Evolutionary conservation across 2,113 vertebrate genomes (phyloP).

Genomic region (Chionodraco myersi): DNA sequence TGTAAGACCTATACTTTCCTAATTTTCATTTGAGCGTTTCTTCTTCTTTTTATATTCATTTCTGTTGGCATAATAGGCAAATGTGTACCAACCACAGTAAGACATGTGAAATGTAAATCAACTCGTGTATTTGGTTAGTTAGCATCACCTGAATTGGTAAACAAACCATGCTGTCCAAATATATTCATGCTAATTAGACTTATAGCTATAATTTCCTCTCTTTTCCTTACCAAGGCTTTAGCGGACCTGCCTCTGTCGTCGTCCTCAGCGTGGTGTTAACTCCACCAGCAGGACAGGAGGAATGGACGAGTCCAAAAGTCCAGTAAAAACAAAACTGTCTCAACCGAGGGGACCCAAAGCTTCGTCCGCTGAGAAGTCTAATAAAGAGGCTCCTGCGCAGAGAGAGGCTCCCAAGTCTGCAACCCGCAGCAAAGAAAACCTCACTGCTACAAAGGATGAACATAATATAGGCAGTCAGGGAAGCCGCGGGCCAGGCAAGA

Average conservation of each 20-base stretch:
- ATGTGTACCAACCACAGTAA: background rate
- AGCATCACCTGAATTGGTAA: background rate
- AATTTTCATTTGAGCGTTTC: background rate
- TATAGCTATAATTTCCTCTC: background rate
- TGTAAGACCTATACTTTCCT: background rate
- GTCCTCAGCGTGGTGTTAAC: conserved; percentile 56
- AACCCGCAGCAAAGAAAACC: conserved; percentile 83
- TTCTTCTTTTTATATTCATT: background rate
- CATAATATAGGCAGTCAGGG: conserved; percentile 79
- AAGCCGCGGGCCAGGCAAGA: conserved; percentile 78
- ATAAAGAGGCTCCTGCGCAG: conserved; percentile 83
- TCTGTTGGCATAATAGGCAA: background rate
- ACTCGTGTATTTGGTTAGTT: background rate
- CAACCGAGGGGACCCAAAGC: conserved; percentile 87
- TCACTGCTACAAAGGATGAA: conserved; percentile 84
- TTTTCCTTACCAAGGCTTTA: conserved; percentile 33
- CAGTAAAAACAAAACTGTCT: conserved; percentile 87
- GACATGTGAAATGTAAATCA: background rate
- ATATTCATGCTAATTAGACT: background rate
- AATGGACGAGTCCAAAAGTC: conserved; percentile 91
- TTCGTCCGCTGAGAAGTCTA: conserved; percentile 81
- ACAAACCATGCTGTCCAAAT: background rate
- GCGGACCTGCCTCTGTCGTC: conserved; percentile 43
- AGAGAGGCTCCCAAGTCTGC: conserved; percentile 83
- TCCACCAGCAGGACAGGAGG: conserved; percentile 75